These are phyloP conservation scores for Aethes cnicana DNA, from an alignment of 2,888 invertebrate species.

Conservation along the genomic window DNA sequence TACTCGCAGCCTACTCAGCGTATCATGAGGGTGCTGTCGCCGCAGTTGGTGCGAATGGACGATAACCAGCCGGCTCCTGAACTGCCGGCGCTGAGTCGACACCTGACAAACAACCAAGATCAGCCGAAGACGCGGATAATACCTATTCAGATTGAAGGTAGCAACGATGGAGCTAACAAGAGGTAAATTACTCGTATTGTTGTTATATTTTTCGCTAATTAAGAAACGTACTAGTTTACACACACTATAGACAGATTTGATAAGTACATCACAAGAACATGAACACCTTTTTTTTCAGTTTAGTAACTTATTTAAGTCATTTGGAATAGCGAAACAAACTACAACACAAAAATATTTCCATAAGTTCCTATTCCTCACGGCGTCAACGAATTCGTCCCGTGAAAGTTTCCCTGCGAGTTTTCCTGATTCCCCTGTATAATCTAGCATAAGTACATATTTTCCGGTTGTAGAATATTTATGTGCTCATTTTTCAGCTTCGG, in stretches of 20 bases:
- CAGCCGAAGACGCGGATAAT: slow-evolving; percentile 82
- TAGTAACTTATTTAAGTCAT: too few relatives aligned
- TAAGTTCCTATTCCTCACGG: slow-evolving; percentile 6
- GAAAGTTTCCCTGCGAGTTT: slow-evolving; percentile 12
- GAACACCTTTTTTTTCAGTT: not conserved
- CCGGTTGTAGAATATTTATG: slow-evolving; percentile 35
- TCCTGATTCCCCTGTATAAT: slow-evolving; percentile 27
- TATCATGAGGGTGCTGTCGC: slow-evolving; percentile 76
- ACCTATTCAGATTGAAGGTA: slow-evolving; percentile 83
- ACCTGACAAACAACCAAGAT: slow-evolving; percentile 57
- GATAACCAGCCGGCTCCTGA: slow-evolving; percentile 62
- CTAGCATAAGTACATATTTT: slow-evolving; percentile 37
- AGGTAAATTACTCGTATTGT: slow-evolving; percentile 51
- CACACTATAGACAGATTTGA: too few relatives aligned
- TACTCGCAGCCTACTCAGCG: slow-evolving; percentile 78
- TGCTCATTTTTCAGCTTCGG: slow-evolving; percentile 71
- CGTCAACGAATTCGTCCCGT: slow-evolving; percentile 12
- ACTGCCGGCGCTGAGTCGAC: slow-evolving; percentile 64
- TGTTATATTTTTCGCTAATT: too few relatives aligned
- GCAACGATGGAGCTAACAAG: slow-evolving; percentile 63
- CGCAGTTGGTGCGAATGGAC: slow-evolving; percentile 77
- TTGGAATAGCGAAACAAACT: not conserved
- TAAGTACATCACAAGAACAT: too few relatives aligned
- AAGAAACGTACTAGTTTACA: too few relatives aligned
- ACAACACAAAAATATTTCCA: not conserved